A percentile compares a stretch with the other conserved stretches of the same genome.
phyloP scores from a whole-genome alignment of 2,113 vertebrate genomes.

The Bujurquina vittata region DNA sequence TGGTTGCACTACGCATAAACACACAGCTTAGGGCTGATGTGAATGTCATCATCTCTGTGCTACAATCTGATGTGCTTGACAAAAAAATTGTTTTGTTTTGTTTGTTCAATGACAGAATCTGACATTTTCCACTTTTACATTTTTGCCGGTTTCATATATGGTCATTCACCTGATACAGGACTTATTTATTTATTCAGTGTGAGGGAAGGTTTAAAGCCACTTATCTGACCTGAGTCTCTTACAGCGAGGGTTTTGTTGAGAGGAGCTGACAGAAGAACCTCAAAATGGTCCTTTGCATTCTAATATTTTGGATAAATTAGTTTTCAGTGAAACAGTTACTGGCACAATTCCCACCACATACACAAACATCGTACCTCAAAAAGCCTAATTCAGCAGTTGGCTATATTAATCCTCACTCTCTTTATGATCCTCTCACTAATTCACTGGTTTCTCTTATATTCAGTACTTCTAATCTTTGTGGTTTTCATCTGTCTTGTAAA shows the following conservation, averaged over 20 bases:
- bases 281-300: not conserved
- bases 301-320: not conserved
- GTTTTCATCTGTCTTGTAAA: not conserved
- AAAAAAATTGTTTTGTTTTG: not conserved
- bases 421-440: not conserved
- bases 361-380: not conserved
- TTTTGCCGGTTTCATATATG: no score
- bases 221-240: no score
- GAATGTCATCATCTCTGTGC: not conserved
- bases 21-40: not conserved
- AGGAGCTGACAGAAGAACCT: no score
- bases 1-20: not conserved
- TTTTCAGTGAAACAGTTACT: not conserved
- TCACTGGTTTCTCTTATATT: not conserved
- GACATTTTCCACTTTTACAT: no score
- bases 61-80: not conserved
- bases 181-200: no score
- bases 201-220: no score
- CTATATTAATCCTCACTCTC: not conserved
- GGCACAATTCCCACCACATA: no score
- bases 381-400: not conserved
- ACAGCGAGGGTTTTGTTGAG: no score
- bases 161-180: no score
- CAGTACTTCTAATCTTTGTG: not conserved
- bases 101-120: no score